phyloP scores from a whole-genome alignment of 2,888 invertebrate genomes.

The Stenotaenia linearis region DNA sequence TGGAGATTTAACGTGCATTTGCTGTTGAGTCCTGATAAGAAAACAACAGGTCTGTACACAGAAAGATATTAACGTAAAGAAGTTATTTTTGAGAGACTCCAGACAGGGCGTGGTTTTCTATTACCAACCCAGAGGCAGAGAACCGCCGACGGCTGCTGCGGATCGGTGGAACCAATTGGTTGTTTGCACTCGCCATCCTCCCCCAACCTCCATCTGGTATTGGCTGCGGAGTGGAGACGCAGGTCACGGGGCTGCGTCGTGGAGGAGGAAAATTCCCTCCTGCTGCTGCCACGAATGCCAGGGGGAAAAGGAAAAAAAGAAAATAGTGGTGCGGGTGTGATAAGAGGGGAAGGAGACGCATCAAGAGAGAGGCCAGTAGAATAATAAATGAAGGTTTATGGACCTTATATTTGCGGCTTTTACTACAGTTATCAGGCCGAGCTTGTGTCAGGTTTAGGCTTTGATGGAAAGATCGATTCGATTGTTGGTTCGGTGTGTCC shows the following conservation, averaged over 20 bases:
- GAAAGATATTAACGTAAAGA: not conserved
- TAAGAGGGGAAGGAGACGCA: not conserved
- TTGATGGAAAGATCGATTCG: not conserved
- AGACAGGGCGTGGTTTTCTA: slow-evolving; percentile 31
- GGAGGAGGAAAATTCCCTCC: slow-evolving; percentile 13
- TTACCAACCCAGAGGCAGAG: slow-evolving; percentile 31
- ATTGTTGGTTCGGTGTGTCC: not conserved
- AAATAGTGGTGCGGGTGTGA: slow-evolving; percentile 6
- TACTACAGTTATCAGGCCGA: not conserved
- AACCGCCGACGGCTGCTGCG: slow-evolving; percentile 8
- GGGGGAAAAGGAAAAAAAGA: slow-evolving; percentile 1
- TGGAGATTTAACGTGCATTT: not conserved
- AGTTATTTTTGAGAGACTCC: slow-evolving; percentile 13
- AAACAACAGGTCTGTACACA: slow-evolving; percentile 4
- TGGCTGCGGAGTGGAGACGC: slow-evolving; percentile 1
- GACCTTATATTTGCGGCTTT: not conserved
- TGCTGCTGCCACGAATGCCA: slow-evolving; percentile 11
- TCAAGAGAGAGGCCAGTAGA: not conserved
- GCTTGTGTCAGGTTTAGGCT: not conserved
- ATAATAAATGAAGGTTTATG: slow-evolving; percentile 19
- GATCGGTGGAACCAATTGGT: slow-evolving; percentile 19
- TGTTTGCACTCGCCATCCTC: slow-evolving; percentile 2
- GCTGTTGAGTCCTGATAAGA: not conserved
- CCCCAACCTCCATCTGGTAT: slow-evolving; percentile 15
- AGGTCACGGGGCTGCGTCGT: slow-evolving; percentile 15